These are phyloP conservation scores for Elephantulus edwardii DNA, from an alignment of 2,113 vertebrate species.

Conservation along the genomic window DNA sequence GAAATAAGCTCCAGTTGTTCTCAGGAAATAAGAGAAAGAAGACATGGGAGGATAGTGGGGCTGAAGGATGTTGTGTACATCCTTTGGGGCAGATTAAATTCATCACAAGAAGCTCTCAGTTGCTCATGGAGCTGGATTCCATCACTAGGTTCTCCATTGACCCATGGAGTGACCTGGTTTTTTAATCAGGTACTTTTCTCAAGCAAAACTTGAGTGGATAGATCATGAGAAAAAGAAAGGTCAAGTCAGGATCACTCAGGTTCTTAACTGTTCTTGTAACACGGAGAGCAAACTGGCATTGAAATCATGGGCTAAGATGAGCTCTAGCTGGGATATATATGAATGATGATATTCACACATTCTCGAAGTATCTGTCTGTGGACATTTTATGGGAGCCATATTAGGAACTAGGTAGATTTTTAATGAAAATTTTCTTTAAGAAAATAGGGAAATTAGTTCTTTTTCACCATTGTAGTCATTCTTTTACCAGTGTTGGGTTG, in stretches of 20 bases:
- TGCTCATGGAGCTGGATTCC: background rate
- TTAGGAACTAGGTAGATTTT: background rate
- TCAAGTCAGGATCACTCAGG: background rate
- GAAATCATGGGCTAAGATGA: background rate
- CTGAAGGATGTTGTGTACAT: background rate
- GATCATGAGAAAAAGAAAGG: background rate
- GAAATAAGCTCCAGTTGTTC: background rate
- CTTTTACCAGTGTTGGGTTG: background rate
- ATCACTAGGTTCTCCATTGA: background rate
- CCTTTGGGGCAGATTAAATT: background rate
- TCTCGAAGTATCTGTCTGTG: background rate
- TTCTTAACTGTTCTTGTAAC: background rate
- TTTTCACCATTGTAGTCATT: background rate
- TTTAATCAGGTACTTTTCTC: background rate
- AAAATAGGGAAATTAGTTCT: constrained; percentile 4
- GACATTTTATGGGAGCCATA: background rate
- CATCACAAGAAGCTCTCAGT: background rate
- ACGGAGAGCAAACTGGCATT: background rate
- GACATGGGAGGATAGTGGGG: background rate
- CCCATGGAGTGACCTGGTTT: background rate
- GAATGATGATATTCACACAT: background rate
- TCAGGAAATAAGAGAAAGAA: background rate
- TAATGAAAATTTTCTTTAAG: constrained; percentile 13
- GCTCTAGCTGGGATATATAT: background rate
- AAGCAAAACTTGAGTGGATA: background rate